phyloP scores from a whole-genome alignment of 2,113 vertebrate genomes.

The Pelecanoides urinatrix region DNA sequence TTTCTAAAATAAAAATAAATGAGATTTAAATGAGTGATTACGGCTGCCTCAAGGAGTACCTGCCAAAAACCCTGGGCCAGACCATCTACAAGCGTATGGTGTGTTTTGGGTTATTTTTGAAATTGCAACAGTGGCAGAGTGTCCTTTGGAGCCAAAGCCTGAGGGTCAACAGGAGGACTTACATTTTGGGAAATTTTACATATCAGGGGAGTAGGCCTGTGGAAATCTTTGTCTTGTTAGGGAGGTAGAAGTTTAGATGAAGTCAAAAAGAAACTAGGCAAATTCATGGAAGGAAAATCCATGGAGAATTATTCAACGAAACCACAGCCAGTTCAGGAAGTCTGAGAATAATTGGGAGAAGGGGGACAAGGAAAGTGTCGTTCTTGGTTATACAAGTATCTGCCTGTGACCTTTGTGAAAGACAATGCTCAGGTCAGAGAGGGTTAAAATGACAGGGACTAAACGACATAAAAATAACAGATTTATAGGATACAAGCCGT shows the following conservation, averaged over 20 bases:
- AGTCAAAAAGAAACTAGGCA: background rate
- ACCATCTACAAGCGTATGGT: background rate
- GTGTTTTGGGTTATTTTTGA: background rate
- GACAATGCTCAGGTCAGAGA: background rate
- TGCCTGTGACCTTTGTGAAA: background rate
- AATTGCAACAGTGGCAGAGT: background rate
- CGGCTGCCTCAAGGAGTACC: background rate
- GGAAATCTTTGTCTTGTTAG: background rate
- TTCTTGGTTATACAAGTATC: background rate
- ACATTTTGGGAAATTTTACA: background rate
- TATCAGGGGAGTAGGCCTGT: background rate
- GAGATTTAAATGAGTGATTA: constrained; percentile 36
- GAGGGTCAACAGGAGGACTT: background rate
- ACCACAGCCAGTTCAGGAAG: background rate
- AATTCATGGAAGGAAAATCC: background rate
- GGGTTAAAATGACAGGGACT: background rate
- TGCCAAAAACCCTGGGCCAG: constrained; percentile 10
- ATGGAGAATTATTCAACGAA: background rate
- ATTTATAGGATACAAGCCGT: background rate
- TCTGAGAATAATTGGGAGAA: background rate
- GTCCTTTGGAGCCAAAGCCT: background rate
- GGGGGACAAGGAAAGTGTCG: background rate
- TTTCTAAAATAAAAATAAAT: constrained; percentile 40
- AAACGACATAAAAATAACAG: background rate
- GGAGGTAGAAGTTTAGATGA: background rate